phyloP scores from a whole-genome alignment of 2,113 vertebrate species.

The Antechinus stuartii region DNA sequence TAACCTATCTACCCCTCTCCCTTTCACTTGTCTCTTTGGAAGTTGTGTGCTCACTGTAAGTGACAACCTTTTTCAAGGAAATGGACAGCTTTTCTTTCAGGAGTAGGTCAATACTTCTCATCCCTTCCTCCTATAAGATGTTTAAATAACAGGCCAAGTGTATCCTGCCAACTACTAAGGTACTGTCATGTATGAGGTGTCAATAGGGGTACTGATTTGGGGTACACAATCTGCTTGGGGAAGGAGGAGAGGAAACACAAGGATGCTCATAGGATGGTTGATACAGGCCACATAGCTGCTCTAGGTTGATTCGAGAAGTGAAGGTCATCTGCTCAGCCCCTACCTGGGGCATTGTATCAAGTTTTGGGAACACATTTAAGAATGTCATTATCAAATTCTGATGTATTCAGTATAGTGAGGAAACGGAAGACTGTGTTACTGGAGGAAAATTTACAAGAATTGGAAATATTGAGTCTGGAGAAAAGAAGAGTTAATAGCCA shows the following conservation, averaged over 20 bases:
- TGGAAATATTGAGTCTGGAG: background rate
- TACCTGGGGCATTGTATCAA: background rate
- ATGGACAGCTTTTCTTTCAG: background rate
- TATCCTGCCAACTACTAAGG: background rate
- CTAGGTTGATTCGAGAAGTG: no score
- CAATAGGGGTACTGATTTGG: background rate
- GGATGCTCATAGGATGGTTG: background rate
- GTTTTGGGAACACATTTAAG: background rate
- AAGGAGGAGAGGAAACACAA: background rate
- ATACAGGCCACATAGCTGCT: background rate
- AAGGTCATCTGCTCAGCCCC: no score
- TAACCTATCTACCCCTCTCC: background rate
- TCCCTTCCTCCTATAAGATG: background rate
- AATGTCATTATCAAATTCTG: background rate
- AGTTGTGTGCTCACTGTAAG: background rate
- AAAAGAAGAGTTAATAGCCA: background rate
- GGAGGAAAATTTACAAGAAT: background rate
- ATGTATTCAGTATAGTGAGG: background rate
- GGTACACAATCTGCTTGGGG: background rate
- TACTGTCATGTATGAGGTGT: background rate
- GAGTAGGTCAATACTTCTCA: background rate
- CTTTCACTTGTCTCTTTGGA: background rate
- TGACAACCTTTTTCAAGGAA: background rate
- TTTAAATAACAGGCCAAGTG: background rate
- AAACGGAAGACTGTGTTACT: background rate